Evolutionary conservation across 1,140 invertebrate genomes (phyloP), one percentile per base, ranked within the genome.

Genomic region (Orchestia grillus): DNA sequence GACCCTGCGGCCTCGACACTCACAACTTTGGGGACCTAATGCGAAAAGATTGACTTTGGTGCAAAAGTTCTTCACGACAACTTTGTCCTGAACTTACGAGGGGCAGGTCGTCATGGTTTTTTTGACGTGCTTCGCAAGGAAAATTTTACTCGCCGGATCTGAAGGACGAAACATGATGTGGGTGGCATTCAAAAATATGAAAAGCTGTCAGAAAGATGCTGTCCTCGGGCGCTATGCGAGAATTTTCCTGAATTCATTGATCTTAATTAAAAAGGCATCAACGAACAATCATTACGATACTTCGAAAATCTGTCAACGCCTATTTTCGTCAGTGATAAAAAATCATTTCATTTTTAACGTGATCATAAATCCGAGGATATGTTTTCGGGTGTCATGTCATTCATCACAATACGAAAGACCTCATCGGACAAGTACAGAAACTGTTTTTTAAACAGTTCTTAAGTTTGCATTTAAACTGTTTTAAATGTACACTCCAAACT

Each of bases 31-130:
- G 1, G 43, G 44, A 44, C 44, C 92, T 94, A 94, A 94, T 94
- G 92, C 43, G 92, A 94, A 94, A 94, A 94, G 43, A 94, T 94
- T 44, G 92, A 94, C 92, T 94, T 44, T n/a, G 88, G 44, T 47
- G 44, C 92, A 47, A 94, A 94, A 91, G 47, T 45, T n/a, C 92
- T 94, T 44, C 44, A 47, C 43, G 92, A 40, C 44, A 94, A 94
- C 92, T 94, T 94, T 94, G 92, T 40, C 44, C 43, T 36, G 44
- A 94, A 94, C 92, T 94, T 47, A 36, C 4, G 92, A 42, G 44
- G 11, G 43, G 44, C 19, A 94, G 44, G 92, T 94, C 92, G 44
- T 94, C 92, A 94, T 47, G 11, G 44, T 94, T 94, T 47, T 91
- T 94, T 94, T 94, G 44, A 16, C 36, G 43, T 6, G 43, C 40